Conservation (phyloP, 2,113 vertebrate species). For the Orientallactaga bullata region DNA sequence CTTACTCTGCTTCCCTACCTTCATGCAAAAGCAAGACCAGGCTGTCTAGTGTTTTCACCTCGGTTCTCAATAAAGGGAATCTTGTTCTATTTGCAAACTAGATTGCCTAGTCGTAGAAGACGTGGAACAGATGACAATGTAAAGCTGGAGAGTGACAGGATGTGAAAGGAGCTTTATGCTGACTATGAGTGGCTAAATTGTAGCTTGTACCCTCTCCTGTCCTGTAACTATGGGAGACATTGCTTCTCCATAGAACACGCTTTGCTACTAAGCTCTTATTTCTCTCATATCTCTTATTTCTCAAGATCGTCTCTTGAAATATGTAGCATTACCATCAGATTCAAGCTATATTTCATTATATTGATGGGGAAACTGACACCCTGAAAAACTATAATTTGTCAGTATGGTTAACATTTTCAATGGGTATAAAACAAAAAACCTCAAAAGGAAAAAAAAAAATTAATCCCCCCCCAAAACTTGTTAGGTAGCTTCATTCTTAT, state of each 20-base stretch:
- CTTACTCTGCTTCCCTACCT: background rate
- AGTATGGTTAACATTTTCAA: constrained; percentile 1
- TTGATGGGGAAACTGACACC: constrained; percentile 34
- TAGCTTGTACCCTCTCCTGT: background rate
- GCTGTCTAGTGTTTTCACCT: background rate
- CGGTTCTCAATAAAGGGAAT: background rate
- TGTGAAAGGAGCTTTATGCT: background rate
- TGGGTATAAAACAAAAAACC: background rate
- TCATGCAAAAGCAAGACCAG: background rate
- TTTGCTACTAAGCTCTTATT: background rate
- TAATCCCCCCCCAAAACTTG: background rate
- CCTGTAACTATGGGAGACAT: background rate
- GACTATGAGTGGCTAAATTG: background rate
- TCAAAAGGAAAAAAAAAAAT: background rate
- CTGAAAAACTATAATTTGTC: background rate
- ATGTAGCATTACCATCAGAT: no score
- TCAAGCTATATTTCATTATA: background rate
- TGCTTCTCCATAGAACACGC: background rate
- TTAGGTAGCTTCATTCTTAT: background rate
- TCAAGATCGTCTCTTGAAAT: background rate
- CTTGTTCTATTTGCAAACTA: background rate
- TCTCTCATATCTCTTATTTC: no score
- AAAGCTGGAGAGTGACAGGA: background rate
- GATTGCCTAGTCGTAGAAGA: background rate
- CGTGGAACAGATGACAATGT: background rate